A percentile compares a stretch with the other conserved stretches of the same genome.
These are phyloP conservation scores for Leptinotarsa lineolata DNA, from an alignment of 1,140 invertebrate genomes.

Conservation along the genomic window DNA sequence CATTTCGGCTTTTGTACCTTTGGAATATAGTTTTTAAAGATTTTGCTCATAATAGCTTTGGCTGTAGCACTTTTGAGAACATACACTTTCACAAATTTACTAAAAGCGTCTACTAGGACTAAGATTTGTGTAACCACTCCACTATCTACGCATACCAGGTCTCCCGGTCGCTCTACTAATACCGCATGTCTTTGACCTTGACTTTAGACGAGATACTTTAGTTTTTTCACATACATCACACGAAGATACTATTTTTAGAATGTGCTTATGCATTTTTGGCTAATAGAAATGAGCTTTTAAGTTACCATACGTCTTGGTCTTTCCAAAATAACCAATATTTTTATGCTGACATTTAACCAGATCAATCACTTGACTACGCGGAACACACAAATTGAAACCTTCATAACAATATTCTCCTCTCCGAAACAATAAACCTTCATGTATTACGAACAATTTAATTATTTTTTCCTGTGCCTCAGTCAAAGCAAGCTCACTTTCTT, in stretches of 20 bases:
- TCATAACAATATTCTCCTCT: not conserved
- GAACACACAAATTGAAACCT: constrained; percentile 17
- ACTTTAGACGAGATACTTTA: not conserved
- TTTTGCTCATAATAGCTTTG: too few relatives aligned
- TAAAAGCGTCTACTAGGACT: too few relatives aligned
- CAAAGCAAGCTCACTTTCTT: too few relatives aligned
- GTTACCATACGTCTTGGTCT: not conserved
- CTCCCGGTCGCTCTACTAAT: not conserved
- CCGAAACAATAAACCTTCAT: constrained; percentile 19
- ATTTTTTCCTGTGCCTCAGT: too few relatives aligned
- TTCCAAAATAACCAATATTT: constrained; percentile 16
- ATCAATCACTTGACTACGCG: not conserved
- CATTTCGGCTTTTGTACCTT: too few relatives aligned
- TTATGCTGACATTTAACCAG: constrained; percentile 7
- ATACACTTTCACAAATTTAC: too few relatives aligned
- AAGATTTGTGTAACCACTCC: too few relatives aligned
- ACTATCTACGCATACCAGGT: not conserved
- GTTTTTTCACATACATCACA: constrained; percentile 26
- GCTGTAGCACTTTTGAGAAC: too few relatives aligned
- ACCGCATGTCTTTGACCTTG: not conserved
- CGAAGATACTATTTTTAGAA: not conserved
- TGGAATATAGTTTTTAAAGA: too few relatives aligned
- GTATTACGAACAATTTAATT: too few relatives aligned
- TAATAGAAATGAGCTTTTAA: not conserved
- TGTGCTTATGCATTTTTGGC: constrained; percentile 9